phyloP scores from a whole-genome alignment of 2,113 vertebrate species.

The Phasianus colchicus region DNA sequence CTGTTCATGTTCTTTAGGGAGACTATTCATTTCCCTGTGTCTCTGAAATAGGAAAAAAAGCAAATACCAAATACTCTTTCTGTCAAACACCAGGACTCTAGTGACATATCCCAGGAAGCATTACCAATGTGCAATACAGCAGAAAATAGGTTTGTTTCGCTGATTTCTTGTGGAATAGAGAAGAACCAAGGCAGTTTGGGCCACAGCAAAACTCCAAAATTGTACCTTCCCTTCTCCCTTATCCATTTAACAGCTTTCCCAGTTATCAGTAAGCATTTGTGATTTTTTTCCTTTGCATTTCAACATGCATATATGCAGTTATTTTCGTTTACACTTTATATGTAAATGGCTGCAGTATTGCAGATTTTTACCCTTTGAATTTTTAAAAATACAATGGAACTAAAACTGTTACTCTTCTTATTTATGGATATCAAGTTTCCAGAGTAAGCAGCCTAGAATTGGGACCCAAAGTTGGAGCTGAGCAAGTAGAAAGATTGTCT shows the following conservation, averaged over 20 bases:
- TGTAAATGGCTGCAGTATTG: background rate
- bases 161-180: background rate
- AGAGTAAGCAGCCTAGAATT: background rate
- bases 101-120: background rate
- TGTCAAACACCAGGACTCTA: background rate
- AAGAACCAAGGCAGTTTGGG: rapidly evolving
- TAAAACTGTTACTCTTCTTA: background rate
- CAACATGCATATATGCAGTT: background rate
- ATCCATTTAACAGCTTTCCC: background rate
- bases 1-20: no score
- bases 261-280: background rate
- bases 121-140: background rate
- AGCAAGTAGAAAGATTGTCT: background rate
- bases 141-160: background rate
- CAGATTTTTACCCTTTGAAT: background rate
- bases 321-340: background rate
- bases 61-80: background rate
- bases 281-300: background rate
- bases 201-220: background rate
- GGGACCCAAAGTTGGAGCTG: background rate
- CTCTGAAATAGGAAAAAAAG: background rate
- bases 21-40: no score
- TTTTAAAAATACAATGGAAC: background rate
- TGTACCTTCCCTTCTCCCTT: background rate
- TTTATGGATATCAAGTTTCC: background rate